These are phyloP conservation scores for Neocrepidodera transversa DNA, from an alignment of 2,888 invertebrate species.

Conservation along the genomic window DNA sequence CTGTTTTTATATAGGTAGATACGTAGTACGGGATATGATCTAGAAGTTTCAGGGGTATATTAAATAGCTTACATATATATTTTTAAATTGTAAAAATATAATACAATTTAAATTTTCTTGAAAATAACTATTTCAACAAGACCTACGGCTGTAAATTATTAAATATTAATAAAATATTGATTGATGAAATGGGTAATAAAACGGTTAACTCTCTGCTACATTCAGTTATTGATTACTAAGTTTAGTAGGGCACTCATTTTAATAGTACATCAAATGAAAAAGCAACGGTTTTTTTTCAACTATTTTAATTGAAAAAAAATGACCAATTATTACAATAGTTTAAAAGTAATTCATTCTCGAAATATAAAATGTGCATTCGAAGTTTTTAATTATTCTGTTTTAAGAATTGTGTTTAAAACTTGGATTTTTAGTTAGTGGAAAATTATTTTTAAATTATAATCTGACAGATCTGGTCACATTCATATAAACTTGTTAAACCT, in stretches of 20 bases:
- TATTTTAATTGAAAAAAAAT: neutral
- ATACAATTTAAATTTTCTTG: neutral
- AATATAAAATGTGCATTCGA: too few species aligned
- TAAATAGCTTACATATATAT: neutral
- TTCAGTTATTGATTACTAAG: slow-evolving; percentile 14
- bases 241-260: slow-evolving; percentile 7
- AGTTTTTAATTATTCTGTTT: too few species aligned
- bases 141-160: neutral
- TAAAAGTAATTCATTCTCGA: too few species aligned
- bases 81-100: too few species aligned
- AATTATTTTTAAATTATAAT: too few species aligned
- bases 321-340: neutral
- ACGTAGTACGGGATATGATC: slow-evolving; percentile 30
- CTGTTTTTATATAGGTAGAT: slow-evolving; percentile 35
- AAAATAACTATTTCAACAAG: neutral
- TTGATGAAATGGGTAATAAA: slow-evolving; percentile 5
- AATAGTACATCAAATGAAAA: neutral
- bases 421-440: too few species aligned
- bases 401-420: too few species aligned
- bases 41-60: slow-evolving; percentile 24
- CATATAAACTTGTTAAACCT: too few species aligned
- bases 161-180: slow-evolving; percentile 15
- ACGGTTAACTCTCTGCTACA: slow-evolving; percentile 10
- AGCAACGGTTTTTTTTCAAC: neutral
- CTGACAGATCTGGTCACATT: too few species aligned